phyloP scores from a whole-genome alignment of 2,113 vertebrate genomes.

The Odobenus rosmarus region DNA sequence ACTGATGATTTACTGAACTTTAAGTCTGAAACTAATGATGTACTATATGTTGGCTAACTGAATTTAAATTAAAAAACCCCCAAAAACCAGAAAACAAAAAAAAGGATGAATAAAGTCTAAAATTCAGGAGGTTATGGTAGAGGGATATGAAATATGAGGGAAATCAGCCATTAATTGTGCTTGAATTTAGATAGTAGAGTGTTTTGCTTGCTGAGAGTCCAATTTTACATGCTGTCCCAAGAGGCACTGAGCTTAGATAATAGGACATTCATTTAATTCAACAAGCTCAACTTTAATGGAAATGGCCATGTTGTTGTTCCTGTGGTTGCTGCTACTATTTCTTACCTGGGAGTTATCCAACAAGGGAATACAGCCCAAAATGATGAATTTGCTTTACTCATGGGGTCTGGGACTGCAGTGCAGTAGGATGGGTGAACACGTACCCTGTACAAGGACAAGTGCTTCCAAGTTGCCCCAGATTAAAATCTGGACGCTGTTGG shows the following conservation, averaged over 20 bases:
- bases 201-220: conserved; percentile 38
- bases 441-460: neutral
- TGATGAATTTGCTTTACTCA: neutral
- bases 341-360: neutral
- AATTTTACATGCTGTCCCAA: conserved; percentile 53
- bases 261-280: conserved; percentile 57
- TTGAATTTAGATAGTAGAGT: conserved; percentile 36
- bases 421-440: neutral
- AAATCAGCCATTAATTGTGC: conserved; percentile 38
- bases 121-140: neutral
- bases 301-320: neutral
- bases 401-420: neutral
- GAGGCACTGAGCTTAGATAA: conserved; percentile 38
- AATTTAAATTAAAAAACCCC: neutral
- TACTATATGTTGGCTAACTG: neutral
- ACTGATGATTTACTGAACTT: neutral
- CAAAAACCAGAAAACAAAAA: neutral
- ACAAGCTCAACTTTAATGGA: conserved; percentile 19
- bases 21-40: neutral
- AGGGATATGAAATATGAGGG: conserved; percentile 17
- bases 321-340: neutral
- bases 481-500: neutral
- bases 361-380: neutral
- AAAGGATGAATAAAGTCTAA: neutral
- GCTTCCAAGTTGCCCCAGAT: neutral